phyloP scores from a whole-genome alignment of 64 coral and sea anemone genomes.

The Pocillopora verrucosa region DNA sequence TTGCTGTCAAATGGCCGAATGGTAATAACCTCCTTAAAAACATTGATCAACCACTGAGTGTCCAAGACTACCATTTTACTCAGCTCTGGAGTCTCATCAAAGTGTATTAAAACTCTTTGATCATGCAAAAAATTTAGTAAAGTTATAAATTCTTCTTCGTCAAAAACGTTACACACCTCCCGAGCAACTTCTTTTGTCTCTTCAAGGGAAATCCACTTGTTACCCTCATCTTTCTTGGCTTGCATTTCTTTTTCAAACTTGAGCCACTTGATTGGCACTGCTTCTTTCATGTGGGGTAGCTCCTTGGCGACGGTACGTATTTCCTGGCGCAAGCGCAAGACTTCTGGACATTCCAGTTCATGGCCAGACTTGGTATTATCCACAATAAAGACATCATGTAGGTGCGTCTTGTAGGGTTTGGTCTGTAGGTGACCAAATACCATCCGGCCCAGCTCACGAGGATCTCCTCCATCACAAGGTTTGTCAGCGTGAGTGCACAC shows the following conservation, averaged over 20 bases:
- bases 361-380: conserved; percentile 13
- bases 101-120: background rate
- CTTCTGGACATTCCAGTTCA: background rate
- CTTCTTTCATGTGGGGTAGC: background rate
- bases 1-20: background rate
- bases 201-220: background rate
- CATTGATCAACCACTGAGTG: background rate
- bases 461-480: background rate
- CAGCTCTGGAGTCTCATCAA: conserved; percentile 1
- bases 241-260: conserved; percentile 19
- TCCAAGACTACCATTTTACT: background rate
- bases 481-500: conserved; percentile 39
- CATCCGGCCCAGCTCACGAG: background rate
- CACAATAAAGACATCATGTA: conserved; percentile 16
- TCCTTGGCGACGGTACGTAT: conserved; percentile 7
- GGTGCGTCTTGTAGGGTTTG: background rate
- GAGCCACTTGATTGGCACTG: conserved; percentile 26
- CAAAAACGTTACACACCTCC: background rate
- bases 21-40: background rate
- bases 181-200: background rate
- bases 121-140: conserved; percentile 28
- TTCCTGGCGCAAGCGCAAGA: conserved; percentile 2
- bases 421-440: background rate
- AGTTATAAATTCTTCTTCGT: background rate
- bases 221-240: background rate